phyloP scores from a whole-genome alignment of 2,113 vertebrate genomes.

The Melanotaenia duboulayi region DNA sequence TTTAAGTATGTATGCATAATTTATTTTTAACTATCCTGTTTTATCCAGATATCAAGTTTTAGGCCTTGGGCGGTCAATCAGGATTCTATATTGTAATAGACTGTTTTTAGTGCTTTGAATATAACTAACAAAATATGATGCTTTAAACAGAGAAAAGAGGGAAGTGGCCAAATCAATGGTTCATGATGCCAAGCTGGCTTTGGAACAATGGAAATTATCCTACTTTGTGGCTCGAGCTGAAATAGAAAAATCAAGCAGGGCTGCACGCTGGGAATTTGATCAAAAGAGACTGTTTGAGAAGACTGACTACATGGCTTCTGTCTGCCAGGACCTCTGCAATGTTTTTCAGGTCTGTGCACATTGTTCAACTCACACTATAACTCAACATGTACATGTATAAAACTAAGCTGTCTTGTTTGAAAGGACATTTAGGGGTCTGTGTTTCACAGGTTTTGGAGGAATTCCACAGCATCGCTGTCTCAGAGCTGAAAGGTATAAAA shows the following conservation, averaged over 20 bases:
- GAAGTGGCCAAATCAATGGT: slow-evolving; percentile 82
- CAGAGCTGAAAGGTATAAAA: slow-evolving; percentile 88
- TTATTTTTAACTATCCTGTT: neutral
- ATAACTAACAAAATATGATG: slow-evolving; percentile 4
- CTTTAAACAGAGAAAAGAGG: slow-evolving; percentile 81
- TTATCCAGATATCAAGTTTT: neutral
- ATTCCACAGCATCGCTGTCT: slow-evolving; percentile 89
- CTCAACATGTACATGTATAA: neutral
- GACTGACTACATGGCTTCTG: slow-evolving; percentile 89
- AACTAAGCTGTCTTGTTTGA: neutral
- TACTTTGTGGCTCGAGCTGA: slow-evolving; percentile 88
- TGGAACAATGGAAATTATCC: slow-evolving; percentile 88
- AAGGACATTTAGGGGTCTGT: neutral
- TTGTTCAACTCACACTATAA: neutral
- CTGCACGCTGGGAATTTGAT: slow-evolving; percentile 94
- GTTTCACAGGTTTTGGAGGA: slow-evolving; percentile 87
- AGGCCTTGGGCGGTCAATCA: neutral
- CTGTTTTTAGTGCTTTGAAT: no score
- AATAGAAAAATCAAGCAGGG: slow-evolving; percentile 87
- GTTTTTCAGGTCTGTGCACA: slow-evolving; percentile 86
- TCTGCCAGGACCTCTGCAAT: slow-evolving; percentile 89
- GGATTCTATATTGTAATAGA: neutral
- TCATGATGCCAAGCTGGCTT: slow-evolving; percentile 83
- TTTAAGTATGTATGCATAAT: slow-evolving; percentile 84
- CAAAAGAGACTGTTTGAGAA: slow-evolving; percentile 89